Percentiles rank a stretch among this genome's conserved stretches.
Conservation (phyloP, 2,797 vertebrate genomes). For the Percopsis omiscomaycus region DNA sequence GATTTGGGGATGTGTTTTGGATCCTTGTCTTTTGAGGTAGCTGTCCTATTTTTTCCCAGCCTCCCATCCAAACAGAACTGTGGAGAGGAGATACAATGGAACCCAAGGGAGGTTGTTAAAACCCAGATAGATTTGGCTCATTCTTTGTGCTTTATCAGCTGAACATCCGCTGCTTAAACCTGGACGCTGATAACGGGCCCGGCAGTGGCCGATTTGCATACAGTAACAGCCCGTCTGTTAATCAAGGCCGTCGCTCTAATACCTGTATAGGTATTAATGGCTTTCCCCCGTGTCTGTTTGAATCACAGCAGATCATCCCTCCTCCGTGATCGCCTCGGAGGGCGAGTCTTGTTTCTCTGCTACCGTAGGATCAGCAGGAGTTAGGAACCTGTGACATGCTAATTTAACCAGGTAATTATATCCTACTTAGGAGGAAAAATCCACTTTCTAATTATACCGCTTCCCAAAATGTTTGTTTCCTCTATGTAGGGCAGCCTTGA, state of each 20-base stretch:
- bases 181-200: conserved; percentile 1
- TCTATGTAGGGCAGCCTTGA: no score
- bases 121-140: no score
- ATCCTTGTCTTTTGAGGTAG: no score
- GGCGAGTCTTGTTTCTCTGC: not conserved
- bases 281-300: not conserved
- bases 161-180: not conserved
- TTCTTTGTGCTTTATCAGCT: not conserved
- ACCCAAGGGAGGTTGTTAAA: no score
- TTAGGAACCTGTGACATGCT: not conserved
- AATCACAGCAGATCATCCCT: conserved; percentile 14
- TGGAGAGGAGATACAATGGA: no score
- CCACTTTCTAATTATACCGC: not conserved
- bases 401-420: conserved; percentile 7
- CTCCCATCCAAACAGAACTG: no score
- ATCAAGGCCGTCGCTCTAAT: not conserved
- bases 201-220: not conserved
- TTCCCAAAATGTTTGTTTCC: no score
- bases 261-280: not conserved
- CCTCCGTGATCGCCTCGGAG: not conserved
- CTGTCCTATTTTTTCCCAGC: no score
- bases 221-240: conserved; percentile 1
- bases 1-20: no score
- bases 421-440: conserved; percentile 3
- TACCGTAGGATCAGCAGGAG: not conserved